Percentiles rank a stretch among this genome's conserved stretches.
phyloP scores from a whole-genome alignment of 1,140 invertebrate species.

The Chlorops oryzae region DNA sequence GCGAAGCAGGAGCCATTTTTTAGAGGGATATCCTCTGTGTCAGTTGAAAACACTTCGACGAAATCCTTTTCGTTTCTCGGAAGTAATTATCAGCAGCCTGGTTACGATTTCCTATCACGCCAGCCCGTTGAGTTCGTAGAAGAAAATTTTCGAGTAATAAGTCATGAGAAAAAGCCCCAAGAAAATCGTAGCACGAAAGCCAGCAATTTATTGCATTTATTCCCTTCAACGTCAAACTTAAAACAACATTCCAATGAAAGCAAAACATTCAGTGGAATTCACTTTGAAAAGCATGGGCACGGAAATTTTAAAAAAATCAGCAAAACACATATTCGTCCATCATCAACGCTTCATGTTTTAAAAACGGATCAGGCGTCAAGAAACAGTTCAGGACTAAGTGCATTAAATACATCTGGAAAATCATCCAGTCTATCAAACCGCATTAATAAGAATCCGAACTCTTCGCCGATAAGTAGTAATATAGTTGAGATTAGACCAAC shows the following conservation, averaged over 20 bases:
- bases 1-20: too few relatives aligned
- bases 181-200: slow-evolving; percentile 26
- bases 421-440: neutral
- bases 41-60: too few relatives aligned
- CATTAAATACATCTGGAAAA: neutral
- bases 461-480: slow-evolving; percentile 57
- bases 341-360: slow-evolving; percentile 40
- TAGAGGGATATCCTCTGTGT: too few relatives aligned
- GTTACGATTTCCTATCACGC: slow-evolving; percentile 75
- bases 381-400: slow-evolving; percentile 73
- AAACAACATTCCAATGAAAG: too few relatives aligned
- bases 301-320: slow-evolving; percentile 32
- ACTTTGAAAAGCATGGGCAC: neutral
- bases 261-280: too few relatives aligned
- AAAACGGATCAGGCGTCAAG: slow-evolving; percentile 52
- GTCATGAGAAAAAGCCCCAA: too few relatives aligned
- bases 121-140: slow-evolving; percentile 74
- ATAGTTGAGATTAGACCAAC: slow-evolving; percentile 75
- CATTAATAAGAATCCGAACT: neutral
- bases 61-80: slow-evolving; percentile 18
- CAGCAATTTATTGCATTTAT: slow-evolving; percentile 15
- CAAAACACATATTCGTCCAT: slow-evolving; percentile 59
- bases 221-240: too few relatives aligned
- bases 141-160: slow-evolving; percentile 63
- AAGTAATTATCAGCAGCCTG: slow-evolving; percentile 52